Evolutionary conservation across 2,888 invertebrate genomes (phyloP).

Genomic region (Drosophila siamana): DNA sequence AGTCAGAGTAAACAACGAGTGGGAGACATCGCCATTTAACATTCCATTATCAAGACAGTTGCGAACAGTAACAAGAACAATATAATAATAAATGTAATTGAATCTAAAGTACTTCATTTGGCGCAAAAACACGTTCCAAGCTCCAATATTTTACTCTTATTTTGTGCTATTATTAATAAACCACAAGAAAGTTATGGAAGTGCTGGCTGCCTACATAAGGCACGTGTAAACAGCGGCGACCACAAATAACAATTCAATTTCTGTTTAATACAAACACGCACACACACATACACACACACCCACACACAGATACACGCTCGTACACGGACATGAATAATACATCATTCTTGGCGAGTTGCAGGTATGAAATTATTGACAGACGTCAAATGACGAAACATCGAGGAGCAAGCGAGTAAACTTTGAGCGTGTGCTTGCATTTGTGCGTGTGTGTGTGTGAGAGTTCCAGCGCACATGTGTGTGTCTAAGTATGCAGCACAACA

Average conservation of each 20-base stretch:
- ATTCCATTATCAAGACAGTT: constrained; percentile 55
- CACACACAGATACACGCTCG: constrained; percentile 11
- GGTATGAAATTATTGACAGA: constrained; percentile 64
- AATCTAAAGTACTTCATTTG: constrained; percentile 78
- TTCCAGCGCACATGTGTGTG: constrained; percentile 22
- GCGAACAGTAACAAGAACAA: constrained; percentile 39
- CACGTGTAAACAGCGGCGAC: constrained; percentile 53
- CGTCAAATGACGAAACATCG: constrained; percentile 48
- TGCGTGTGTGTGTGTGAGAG: not conserved
- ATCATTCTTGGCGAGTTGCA: constrained; percentile 51
- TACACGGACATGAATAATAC: constrained; percentile 59
- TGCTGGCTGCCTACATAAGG: constrained; percentile 31
- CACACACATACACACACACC: constrained; percentile 36
- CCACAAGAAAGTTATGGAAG: constrained; percentile 36
- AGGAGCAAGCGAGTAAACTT: not conserved
- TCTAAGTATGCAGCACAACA: constrained; percentile 43
- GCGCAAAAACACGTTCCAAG: constrained; percentile 70
- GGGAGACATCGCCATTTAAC: constrained; percentile 35
- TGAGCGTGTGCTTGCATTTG: not conserved
- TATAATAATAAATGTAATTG: constrained; percentile 61
- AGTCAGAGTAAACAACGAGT: constrained; percentile 32
- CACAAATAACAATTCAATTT: constrained; percentile 76
- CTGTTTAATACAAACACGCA: constrained; percentile 63
- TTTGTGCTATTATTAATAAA: constrained; percentile 49
- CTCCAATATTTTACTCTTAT: constrained; percentile 28